Base-by-base conservation (phyloP, 2,113 vertebrate species). In the Callithrix jacchus region DNA sequence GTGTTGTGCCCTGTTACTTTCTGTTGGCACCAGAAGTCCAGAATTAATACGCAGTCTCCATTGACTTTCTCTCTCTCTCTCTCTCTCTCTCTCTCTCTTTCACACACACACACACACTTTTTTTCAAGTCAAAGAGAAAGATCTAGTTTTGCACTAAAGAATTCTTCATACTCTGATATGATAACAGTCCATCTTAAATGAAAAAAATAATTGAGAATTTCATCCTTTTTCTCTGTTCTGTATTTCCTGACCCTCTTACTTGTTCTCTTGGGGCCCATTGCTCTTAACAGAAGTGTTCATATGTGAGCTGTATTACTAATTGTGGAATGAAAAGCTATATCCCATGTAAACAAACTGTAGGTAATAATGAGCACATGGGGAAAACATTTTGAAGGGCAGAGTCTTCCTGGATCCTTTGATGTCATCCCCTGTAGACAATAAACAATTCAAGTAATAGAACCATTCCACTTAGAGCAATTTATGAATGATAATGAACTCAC, bases 1-100 rank as follows among this genome's bases (percentile, higher is more conserved):
- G 5, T 4, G 2, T 11, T 6, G 6, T 21, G 8, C n/a, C 11
- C 52, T 54, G 1, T 35, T 35, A 40, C 3, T 27, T 52, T 52
- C 42, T 23, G 3, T 20, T 74, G n/a, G 12, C 6, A 3, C 11
- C 32, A 13, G n/a, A 92, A 92, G 30, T 49, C 21, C 6, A 56
- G 18, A 14, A 66, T 73, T 12, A 32, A 4, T 32, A 11, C 45
- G 7, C 45, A 23, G 10, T 92, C 52, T 71, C 45, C 42, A 21
- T 6, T 35, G 35, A 6, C 21, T 1, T 27, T 64, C 0, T 64
- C 61, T 30, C 12, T 30, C 61, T 64, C 27, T 64, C 27, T 64
- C 27, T 64, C 27, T 64, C 25, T 30, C 58, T 30, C 25, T 30
- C 2, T 13, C 4, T 30, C 25, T 27, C 10, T 23, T 21, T 1